These are phyloP conservation scores for Nezara viridula DNA, from an alignment of 2,888 invertebrate genomes.

Conservation along the genomic window DNA sequence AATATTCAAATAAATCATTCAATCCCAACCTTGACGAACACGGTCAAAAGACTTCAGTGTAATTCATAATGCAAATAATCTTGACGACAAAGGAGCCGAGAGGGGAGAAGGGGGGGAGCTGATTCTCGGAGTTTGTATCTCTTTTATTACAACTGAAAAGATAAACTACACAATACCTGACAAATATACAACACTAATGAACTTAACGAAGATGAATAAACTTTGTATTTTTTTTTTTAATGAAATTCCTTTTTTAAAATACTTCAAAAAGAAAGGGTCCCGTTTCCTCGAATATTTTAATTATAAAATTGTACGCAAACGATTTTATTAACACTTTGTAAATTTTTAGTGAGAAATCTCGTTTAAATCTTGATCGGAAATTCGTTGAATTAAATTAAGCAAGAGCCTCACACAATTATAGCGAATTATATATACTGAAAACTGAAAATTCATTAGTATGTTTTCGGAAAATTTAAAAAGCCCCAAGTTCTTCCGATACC, in stretches of 20 bases:
- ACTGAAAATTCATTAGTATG: too few species aligned
- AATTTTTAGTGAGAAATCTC: too few species aligned
- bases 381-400: too few species aligned
- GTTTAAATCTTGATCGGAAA: too few species aligned
- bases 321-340: too few species aligned
- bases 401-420: too few species aligned
- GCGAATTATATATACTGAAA: too few species aligned
- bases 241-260: background rate
- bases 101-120: background rate
- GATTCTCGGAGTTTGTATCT: background rate
- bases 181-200: background rate
- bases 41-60: background rate
- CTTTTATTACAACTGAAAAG: background rate
- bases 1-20: conserved; percentile 43
- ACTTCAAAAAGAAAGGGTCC: too few species aligned
- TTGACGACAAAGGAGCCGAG: background rate
- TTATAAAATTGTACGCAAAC: too few species aligned
- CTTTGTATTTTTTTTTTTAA: background rate
- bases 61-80: conserved; percentile 37
- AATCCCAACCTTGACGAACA: conserved; percentile 19
- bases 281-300: too few species aligned
- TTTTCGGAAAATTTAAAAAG: too few species aligned
- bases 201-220: background rate
- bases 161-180: conserved; percentile 9
- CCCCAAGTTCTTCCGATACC: too few species aligned